Evolutionary conservation across 2,113 vertebrate species (phyloP).

Genomic region (Gyps fulvus): DNA sequence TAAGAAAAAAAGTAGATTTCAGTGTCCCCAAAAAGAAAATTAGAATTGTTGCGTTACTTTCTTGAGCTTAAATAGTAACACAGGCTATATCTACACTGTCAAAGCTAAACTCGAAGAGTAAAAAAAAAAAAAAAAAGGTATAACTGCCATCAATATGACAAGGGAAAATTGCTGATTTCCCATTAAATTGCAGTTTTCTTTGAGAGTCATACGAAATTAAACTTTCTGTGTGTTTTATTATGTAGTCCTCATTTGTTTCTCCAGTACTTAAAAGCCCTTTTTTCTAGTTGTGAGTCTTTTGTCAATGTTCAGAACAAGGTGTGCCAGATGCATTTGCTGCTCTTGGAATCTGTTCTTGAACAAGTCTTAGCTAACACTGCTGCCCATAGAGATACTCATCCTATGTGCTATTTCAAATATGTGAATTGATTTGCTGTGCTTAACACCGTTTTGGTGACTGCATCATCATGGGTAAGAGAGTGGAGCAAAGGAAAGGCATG

Average conservation of each 20-base stretch:
- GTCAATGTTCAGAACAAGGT: not conserved
- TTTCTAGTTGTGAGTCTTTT: not conserved
- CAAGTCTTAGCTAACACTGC: not conserved
- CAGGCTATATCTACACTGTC: not conserved
- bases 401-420: not conserved
- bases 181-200: not conserved
- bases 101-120: not conserved
- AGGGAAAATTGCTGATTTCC: not conserved
- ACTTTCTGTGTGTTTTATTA: not conserved
- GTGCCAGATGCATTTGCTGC: not conserved
- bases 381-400: not conserved
- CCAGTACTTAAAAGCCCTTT: not conserved
- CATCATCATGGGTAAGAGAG: not conserved
- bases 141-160: not conserved
- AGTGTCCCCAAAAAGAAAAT: not conserved
- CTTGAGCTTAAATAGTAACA: not conserved
- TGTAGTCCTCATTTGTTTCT: not conserved
- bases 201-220: not conserved
- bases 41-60: not conserved
- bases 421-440: not conserved
- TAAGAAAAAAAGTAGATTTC: not conserved
- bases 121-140: not conserved
- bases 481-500: not conserved
- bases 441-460: not conserved
- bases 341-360: not conserved